Conservation (phyloP, 2,888 invertebrate species). For the Augochlorella aurata region DNA sequence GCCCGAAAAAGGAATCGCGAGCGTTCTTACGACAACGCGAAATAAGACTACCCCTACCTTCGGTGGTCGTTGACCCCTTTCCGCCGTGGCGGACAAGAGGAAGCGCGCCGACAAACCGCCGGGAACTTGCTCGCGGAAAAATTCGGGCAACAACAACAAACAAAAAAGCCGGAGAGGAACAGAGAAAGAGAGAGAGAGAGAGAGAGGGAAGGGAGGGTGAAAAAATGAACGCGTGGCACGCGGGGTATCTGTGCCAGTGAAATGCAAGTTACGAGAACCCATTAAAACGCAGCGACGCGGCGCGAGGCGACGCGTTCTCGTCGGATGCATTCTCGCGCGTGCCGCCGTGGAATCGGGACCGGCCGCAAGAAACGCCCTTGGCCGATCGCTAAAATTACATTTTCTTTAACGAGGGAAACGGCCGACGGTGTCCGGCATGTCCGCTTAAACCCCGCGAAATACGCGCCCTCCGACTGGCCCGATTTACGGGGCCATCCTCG, state of each 20-base stretch:
- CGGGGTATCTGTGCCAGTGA: slow-evolving; percentile 53
- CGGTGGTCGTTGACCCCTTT: slow-evolving; percentile 57
- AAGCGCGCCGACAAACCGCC: slow-evolving; percentile 38
- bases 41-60: slow-evolving; percentile 37
- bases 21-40: slow-evolving; percentile 34
- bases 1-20: slow-evolving; percentile 11
- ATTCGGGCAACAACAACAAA: neutral
- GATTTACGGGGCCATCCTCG: neutral
- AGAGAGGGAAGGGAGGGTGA: slow-evolving; percentile 11
- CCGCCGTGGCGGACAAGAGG: slow-evolving; percentile 29
- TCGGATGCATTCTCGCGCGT: slow-evolving; percentile 39
- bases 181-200: neutral
- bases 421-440: slow-evolving; percentile 3
- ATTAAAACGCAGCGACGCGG: slow-evolving; percentile 45
- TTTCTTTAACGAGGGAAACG: slow-evolving; percentile 20
- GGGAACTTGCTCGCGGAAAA: slow-evolving; percentile 32
- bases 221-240: slow-evolving; percentile 47
- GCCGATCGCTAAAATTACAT: slow-evolving; percentile 30
- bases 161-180: no score
- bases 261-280: slow-evolving; percentile 55
- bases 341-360: slow-evolving; percentile 33
- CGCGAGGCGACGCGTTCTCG: neutral
- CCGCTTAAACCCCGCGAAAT: neutral
- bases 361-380: slow-evolving; percentile 31
- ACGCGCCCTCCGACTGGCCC: neutral